A percentile compares a stretch with the other conserved stretches of the same genome.
phyloP scores from a whole-genome alignment of 2,888 invertebrate genomes.

The Nymphalis urticae region DNA sequence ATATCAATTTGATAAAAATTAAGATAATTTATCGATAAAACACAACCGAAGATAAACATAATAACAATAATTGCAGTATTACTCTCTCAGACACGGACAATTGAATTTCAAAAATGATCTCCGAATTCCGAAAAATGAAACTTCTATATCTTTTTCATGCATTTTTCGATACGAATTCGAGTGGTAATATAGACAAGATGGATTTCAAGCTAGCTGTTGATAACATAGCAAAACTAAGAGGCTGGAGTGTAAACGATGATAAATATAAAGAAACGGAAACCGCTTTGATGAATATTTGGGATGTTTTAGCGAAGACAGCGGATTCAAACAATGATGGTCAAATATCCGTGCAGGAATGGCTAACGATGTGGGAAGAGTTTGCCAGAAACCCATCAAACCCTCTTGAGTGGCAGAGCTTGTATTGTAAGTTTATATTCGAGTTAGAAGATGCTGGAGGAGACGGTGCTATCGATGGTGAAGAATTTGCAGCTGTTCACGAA shows the following conservation, averaged over 20 bases:
- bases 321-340: constrained; percentile 83
- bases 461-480: constrained; percentile 85
- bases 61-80: neutral
- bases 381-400: constrained; percentile 36
- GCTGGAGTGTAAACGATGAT: constrained; percentile 85
- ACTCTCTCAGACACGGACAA: neutral
- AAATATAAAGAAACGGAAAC: constrained; percentile 87
- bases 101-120: constrained; percentile 66
- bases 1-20: neutral
- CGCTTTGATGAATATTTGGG: constrained; percentile 89
- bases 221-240: constrained; percentile 89
- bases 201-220: constrained; percentile 91
- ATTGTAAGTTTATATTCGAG: constrained; percentile 92
- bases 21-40: constrained; percentile 3
- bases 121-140: constrained; percentile 89
- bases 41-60: neutral
- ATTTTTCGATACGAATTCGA: constrained; percentile 91
- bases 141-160: constrained; percentile 77
- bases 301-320: constrained; percentile 86
- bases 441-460: constrained; percentile 91
- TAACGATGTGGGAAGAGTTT: constrained; percentile 47
- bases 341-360: constrained; percentile 40
- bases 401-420: constrained; percentile 87
- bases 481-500: constrained; percentile 86
- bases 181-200: constrained; percentile 90